Conservation (phyloP, 2,888 invertebrate species). For the Maniola hyperantus region DNA sequence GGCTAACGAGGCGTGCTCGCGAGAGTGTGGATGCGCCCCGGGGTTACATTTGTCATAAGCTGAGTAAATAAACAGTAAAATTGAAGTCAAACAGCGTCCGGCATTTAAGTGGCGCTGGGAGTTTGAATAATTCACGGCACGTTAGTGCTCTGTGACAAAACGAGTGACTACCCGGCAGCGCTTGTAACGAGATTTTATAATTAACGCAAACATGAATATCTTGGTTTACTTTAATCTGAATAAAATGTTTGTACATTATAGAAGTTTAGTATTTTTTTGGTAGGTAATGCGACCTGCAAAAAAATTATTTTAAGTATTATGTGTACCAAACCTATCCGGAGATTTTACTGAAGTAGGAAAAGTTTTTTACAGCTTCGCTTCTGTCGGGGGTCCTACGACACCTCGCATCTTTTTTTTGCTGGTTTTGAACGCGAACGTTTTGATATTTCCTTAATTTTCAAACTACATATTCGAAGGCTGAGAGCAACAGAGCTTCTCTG, state of each 20-base stretch:
- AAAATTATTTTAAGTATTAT: too few relatives aligned
- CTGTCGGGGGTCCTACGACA: too few relatives aligned
- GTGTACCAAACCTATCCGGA: too few relatives aligned
- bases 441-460: too few relatives aligned
- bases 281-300: too few relatives aligned
- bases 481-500: too few relatives aligned
- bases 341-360: too few relatives aligned
- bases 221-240: slow-evolving; percentile 12
- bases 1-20: neutral
- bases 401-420: too few relatives aligned
- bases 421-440: too few relatives aligned
- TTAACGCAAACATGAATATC: slow-evolving; percentile 23
- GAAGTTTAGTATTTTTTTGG: too few relatives aligned
- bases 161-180: slow-evolving; percentile 12
- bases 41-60: slow-evolving; percentile 46
- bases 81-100: slow-evolving; percentile 41
- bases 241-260: neutral
- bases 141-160: slow-evolving; percentile 27
- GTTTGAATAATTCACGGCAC: slow-evolving; percentile 31
- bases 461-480: too few relatives aligned
- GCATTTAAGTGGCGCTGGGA: slow-evolving; percentile 34
- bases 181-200: slow-evolving; percentile 34
- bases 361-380: too few relatives aligned
- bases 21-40: neutral
- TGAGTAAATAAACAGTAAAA: slow-evolving; percentile 50